phyloP scores from a whole-genome alignment of 2,888 invertebrate genomes.

The Entomobrya multifasciata region DNA sequence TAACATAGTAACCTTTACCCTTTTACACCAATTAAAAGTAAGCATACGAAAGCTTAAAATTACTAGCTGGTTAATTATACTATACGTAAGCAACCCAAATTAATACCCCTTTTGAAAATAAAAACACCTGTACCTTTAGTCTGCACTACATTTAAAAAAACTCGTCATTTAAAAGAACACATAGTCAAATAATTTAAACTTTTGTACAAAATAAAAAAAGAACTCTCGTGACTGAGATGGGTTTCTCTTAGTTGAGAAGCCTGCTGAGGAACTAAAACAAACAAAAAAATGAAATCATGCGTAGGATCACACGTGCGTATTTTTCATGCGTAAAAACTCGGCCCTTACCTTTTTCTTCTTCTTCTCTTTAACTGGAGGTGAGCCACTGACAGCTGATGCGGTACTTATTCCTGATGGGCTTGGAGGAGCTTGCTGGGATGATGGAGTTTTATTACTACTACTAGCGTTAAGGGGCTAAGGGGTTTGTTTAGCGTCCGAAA shows the following conservation, averaged over 20 bases:
- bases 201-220: no score
- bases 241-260: conserved; percentile 58
- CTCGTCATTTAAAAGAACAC: neutral
- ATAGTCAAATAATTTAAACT: no score
- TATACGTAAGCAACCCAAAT: no score
- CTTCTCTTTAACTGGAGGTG: conserved; percentile 71
- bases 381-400: conserved; percentile 40
- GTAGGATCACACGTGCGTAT: conserved; percentile 39
- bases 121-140: no score
- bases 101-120: no score
- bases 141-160: no score
- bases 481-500: conserved; percentile 33
- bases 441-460: conserved; percentile 56
- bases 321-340: no score
- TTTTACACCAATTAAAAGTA: no score
- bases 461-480: conserved; percentile 3
- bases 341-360: conserved; percentile 73
- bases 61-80: no score
- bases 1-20: no score
- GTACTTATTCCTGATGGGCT: conserved; percentile 37
- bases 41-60: no score
- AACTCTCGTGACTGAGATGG: no score
- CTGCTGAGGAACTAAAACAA: conserved; percentile 63
- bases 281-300: conserved; percentile 40
- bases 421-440: conserved; percentile 38